Evolutionary conservation across 2,113 vertebrate genomes (phyloP).

Genomic region (Haliaeetus leucogaster): DNA sequence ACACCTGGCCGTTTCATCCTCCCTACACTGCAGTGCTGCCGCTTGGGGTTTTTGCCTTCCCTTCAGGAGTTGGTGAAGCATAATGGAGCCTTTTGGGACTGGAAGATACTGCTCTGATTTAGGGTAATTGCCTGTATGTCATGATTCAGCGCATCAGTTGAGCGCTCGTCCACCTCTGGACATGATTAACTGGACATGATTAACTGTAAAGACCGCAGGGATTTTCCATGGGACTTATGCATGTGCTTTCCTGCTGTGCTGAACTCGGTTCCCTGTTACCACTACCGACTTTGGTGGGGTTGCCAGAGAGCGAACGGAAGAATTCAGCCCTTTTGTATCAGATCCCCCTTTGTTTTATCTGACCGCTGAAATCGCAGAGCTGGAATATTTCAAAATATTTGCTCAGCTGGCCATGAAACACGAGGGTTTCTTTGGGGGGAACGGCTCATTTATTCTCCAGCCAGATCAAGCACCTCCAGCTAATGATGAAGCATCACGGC

Average conservation of each 20-base stretch:
- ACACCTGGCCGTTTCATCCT: conserved; percentile 22
- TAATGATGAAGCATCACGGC: conserved; percentile 32
- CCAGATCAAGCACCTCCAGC: conserved; percentile 45
- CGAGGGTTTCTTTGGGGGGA: background rate
- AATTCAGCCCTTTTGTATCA: conserved; percentile 47
- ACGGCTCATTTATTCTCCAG: conserved; percentile 21
- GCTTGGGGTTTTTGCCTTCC: background rate
- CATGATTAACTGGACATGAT: conserved; percentile 59
- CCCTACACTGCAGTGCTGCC: background rate
- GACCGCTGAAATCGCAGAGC: background rate
- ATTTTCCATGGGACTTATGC: conserved; percentile 14
- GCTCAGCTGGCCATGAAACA: conserved; percentile 5
- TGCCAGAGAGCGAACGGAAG: background rate
- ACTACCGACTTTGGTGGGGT: background rate
- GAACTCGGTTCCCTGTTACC: background rate
- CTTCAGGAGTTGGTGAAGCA: background rate
- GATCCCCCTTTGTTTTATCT: conserved; percentile 42
- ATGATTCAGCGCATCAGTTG: conserved; percentile 45
- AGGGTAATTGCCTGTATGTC: conserved; percentile 40
- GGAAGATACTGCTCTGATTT: conserved; percentile 31
- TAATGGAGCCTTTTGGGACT: conserved; percentile 33
- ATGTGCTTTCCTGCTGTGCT: background rate
- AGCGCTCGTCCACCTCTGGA: conserved; percentile 36
- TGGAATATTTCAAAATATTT: conserved; percentile 61
- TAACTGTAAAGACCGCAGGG: conserved; percentile 48